Evolutionary conservation across 2,888 invertebrate species (phyloP), one percentile per base, ranked within the genome.

Genomic region (Cetonia aurata): DNA sequence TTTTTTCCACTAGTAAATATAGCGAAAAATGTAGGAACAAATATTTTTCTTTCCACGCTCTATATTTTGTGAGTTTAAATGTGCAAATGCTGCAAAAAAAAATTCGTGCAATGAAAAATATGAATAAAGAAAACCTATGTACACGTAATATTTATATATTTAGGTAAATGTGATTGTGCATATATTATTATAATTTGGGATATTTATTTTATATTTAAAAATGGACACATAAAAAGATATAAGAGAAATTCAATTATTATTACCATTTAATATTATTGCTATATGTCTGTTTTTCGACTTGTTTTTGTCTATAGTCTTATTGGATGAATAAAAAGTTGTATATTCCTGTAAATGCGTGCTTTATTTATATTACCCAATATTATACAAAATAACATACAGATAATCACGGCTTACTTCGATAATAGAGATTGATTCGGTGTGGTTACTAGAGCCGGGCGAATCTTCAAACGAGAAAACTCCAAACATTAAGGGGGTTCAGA

Each of bases 261-360:
- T 50, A 50, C 37, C 25, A 44, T 42, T 57, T 71, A 37, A 37
- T 44, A 46, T 70, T 46, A 67, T 25, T 57, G 33, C 56, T 37
- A 57, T 57, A 48, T 48, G 57, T 57, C 57, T 13, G n/a, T 69
- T 67, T 69, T 48, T 46, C 46, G 42, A 15, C 17, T 57, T 67
- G 62, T 19, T 69, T 68, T 71, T 50, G 56, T 68, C 62, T 71
- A 71, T 71, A 37, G 8, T 71, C 69, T 71, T 60, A 69, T 62
- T 71, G 37, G 69, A 71, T 67, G 60, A 37, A 37, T 37, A 37
- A 37, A 71, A 71, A 69, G 42, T 65, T 71, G 71, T 71, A 68
- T 69, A 69, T 69, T 69, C 71, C 71, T 68, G 68, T 59, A 71
- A 37, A 8, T 37, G n/a, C 9, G 10, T 46, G 37, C 53, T 56